phyloP scores from a whole-genome alignment of 1,140 invertebrate genomes.

The Campoletis sonorensis region DNA sequence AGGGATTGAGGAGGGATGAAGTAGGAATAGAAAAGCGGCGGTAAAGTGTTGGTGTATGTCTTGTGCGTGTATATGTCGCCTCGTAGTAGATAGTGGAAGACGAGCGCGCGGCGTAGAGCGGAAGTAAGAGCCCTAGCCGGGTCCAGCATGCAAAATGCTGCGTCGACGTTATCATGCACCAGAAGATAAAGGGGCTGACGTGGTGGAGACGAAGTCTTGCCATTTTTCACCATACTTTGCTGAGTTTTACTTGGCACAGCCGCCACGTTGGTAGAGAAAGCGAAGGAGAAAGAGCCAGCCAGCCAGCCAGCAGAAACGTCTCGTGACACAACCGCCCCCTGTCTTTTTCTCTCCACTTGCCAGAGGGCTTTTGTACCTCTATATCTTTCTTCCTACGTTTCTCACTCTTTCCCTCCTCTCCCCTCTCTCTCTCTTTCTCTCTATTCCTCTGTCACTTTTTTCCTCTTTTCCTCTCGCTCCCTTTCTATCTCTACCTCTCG shows the following conservation, averaged over 20 bases:
- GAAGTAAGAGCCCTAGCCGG: conserved; percentile 41
- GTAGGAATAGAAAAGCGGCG: conserved; percentile 1
- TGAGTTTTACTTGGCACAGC: conserved; percentile 57
- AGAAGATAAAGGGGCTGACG: conserved; percentile 56
- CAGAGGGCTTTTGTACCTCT: conserved; percentile 18
- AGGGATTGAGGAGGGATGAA: conserved; percentile 19
- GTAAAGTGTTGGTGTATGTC: not conserved
- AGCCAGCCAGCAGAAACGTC: conserved; percentile 41
- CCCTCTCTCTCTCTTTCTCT: not conserved
- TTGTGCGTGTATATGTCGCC: not conserved
- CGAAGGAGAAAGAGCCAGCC: not conserved
- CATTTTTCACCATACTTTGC: conserved; percentile 58
- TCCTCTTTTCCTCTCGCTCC: not conserved
- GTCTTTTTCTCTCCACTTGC: conserved; percentile 7
- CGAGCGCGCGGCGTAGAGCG: not conserved
- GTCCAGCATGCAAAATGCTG: conserved; percentile 57
- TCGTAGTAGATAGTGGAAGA: conserved; percentile 16
- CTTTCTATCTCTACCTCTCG: conserved; percentile 33
- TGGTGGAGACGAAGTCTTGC: conserved; percentile 54
- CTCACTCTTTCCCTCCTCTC: not conserved
- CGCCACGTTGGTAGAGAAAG: conserved; percentile 6
- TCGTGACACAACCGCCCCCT: conserved; percentile 22
- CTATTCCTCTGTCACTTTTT: not conserved
- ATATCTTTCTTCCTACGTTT: not conserved
- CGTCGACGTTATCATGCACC: conserved; percentile 56